Conservation (phyloP, 2,797 vertebrate species). For the Caiman crocodilus region DNA sequence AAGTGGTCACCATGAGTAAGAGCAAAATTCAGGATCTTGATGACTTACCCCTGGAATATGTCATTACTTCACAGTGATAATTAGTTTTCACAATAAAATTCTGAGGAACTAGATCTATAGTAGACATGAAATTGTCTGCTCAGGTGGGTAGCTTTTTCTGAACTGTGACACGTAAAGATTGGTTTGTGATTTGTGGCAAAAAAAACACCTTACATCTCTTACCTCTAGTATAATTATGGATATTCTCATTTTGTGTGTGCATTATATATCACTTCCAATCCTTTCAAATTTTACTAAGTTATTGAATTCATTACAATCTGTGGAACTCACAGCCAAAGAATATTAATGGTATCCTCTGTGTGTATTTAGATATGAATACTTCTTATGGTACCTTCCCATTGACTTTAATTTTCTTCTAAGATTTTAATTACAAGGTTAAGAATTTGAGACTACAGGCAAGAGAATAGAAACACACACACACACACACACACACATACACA, state of each 20-base stretch:
- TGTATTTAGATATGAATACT: rapidly evolving
- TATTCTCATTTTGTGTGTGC: background rate
- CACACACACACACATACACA: no score
- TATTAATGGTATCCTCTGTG: background rate
- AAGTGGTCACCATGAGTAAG: no score
- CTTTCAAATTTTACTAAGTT: background rate
- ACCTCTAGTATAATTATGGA: background rate
- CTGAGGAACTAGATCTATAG: background rate
- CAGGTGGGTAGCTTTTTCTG: rapidly evolving
- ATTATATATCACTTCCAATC: background rate
- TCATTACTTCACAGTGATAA: rapidly evolving
- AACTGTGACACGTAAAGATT: rapidly evolving
- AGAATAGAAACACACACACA: background rate
- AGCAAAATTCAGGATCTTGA: background rate
- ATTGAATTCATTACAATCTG: background rate
- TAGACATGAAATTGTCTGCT: rapidly evolving
- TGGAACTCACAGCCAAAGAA: background rate
- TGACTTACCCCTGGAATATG: rapidly evolving
- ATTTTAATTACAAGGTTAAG: background rate
- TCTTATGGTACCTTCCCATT: background rate
- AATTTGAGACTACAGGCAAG: rapidly evolving
- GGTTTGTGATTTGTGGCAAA: no score
- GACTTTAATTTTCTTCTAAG: background rate
- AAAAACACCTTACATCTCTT: rapidly evolving
- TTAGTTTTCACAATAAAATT: background rate